Evolutionary conservation across 2,888 invertebrate species (phyloP).

Genomic region (Perizoma flavofasciatum): DNA sequence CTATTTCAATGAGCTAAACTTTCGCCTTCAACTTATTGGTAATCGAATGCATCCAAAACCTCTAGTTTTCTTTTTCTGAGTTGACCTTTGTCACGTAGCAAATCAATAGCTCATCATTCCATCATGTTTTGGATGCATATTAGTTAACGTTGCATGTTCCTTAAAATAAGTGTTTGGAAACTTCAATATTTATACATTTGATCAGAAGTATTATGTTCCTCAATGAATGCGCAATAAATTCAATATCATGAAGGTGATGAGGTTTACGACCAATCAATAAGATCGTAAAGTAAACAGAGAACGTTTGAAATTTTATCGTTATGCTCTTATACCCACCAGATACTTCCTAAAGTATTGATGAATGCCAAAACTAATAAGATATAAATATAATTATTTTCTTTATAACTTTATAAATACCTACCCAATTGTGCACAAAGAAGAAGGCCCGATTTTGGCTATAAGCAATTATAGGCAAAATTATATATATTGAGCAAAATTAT

Average conservation of each 20-base stretch:
- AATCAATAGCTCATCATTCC: no score
- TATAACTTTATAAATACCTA: no score
- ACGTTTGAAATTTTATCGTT: slow-evolving; percentile 45
- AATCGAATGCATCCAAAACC: not conserved
- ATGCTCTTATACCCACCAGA: slow-evolving; percentile 39
- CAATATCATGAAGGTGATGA: slow-evolving; percentile 33
- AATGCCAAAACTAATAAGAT: slow-evolving; percentile 14
- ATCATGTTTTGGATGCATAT: no score
- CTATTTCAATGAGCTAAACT: not conserved
- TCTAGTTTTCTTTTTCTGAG: not conserved
- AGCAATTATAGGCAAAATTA: no score
- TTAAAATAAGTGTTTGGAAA: slow-evolving; percentile 15
- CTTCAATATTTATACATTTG: not conserved
- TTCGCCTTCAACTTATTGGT: not conserved
- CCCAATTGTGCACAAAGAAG: no score
- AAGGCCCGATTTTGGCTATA: no score
- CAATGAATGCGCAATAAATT: slow-evolving; percentile 1
- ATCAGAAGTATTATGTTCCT: not conserved
- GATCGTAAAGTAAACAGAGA: slow-evolving; percentile 43
- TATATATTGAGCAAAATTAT: no score
- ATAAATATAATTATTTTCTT: slow-evolving; percentile 2
- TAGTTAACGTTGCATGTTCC: no score
- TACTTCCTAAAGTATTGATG: slow-evolving; percentile 41
- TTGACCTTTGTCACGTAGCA: no score
- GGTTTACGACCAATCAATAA: slow-evolving; percentile 48